Evolutionary conservation across 2,113 vertebrate species (phyloP), one percentile per base, ranked within the genome.

Genomic region (Ondatra zibethicus): DNA sequence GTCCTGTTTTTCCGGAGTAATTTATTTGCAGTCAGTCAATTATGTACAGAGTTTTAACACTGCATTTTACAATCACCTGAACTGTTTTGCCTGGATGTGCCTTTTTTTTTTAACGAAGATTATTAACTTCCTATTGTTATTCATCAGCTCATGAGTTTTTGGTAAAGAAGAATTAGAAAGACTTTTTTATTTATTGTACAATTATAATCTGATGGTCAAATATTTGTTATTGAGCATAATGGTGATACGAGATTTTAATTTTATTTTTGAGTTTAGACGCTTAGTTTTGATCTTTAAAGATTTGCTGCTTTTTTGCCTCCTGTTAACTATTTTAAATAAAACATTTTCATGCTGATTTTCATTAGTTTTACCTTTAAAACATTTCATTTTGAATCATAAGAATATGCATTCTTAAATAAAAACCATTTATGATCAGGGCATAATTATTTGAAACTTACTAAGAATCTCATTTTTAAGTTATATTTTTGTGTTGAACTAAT

Each of bases 81-180:
- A 96, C 97, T 97, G 2, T 97, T 98, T 96, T 96, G 98, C 98
- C 98, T 97, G 94, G 96, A 98, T 98, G 99, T 99, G 98, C 98
- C 99, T 99, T 99, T 98, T 98, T 98, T 98, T 98, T 98, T 98
- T 36, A 70, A 97, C 85, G 81, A 97, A 86, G 93, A 87, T 96
- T 97, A 98, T 97, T 96, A 95, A 95, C 96, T 77, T 45, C 97
- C 33, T 98, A 94, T 96, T 97, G 93, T 98, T 97, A 87, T 97
- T 98, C 88, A 93, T 97, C 63, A 89, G 94, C 96, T 97, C 76
- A 66, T 97, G 93, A 91, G 96, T 76, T 97, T 95, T 93, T 91
- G 66, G 92, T 97, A 47, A 93, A 92, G 66, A 66, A 92, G 50
- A 78, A 45, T 78, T n/a, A 72, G 61, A 23, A 42, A 96, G 94